Conservation (phyloP, 2,797 vertebrate genomes). For the Clarias fuscus region DNA sequence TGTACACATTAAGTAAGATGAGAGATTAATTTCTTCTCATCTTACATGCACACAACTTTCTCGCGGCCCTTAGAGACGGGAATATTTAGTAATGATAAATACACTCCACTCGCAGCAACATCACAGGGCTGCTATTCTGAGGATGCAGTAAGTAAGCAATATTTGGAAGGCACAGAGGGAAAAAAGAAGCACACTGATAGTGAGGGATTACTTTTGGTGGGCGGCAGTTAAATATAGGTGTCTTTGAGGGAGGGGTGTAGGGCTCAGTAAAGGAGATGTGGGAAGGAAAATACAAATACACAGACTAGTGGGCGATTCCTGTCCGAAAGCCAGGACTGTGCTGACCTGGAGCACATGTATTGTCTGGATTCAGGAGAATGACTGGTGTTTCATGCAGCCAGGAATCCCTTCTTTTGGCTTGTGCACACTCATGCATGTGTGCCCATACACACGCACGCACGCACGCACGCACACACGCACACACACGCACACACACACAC, state of each 20-base stretch:
- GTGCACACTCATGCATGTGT: background rate
- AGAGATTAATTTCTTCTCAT: constrained; percentile 26
- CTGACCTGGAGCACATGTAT: constrained; percentile 19
- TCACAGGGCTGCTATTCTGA: constrained; percentile 13
- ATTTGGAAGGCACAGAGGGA: constrained; percentile 27
- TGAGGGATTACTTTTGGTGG: constrained; percentile 44
- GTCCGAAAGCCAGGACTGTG: constrained; percentile 21
- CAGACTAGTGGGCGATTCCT: constrained; percentile 30
- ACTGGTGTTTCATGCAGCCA: constrained; percentile 20
- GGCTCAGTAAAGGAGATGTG: constrained; percentile 31
- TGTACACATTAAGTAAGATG: constrained; percentile 17
- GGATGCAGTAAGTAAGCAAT: constrained; percentile 23
- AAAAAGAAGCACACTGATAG: constrained; percentile 24
- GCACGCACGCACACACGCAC: background rate
- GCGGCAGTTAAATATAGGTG: constrained; percentile 45
- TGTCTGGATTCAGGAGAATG: constrained; percentile 14
- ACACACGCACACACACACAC: no score
- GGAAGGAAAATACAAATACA: constrained; percentile 32
- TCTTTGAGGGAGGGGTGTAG: constrained; percentile 25
- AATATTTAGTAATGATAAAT: constrained; percentile 41
- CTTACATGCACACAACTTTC: constrained; percentile 33
- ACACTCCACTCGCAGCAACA: constrained; percentile 19
- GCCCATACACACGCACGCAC: background rate
- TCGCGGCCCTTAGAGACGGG: constrained; percentile 34
- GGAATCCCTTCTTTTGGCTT: background rate